These are phyloP conservation scores for Sebastes jordani DNA, from an alignment of 2,797 vertebrate species.

Conservation along the genomic window DNA sequence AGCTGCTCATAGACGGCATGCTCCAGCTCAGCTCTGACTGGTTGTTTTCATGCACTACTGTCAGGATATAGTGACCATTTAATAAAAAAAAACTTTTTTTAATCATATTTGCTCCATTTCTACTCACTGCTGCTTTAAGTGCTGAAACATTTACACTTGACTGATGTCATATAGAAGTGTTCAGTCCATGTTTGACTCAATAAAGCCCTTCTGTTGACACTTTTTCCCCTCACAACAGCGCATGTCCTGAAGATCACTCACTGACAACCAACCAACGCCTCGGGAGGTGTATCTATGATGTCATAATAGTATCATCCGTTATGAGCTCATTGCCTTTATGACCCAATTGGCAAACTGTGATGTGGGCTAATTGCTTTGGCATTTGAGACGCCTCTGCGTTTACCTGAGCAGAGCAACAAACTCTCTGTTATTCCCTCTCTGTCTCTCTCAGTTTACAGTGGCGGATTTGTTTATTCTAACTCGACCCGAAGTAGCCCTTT, in stretches of 20 bases:
- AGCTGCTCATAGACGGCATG: no score
- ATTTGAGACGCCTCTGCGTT: slow-evolving; percentile 20
- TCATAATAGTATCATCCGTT: slow-evolving; percentile 34
- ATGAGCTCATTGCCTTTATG: slow-evolving; percentile 37
- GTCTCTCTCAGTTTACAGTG: neutral
- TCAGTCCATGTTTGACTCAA: neutral
- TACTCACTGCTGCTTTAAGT: no score
- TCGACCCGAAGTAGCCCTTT: neutral
- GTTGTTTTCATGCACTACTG: no score
- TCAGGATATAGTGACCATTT: no score
- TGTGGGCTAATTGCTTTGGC: slow-evolving; percentile 41
- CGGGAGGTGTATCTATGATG: slow-evolving; percentile 19
- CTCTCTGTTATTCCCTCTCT: neutral
- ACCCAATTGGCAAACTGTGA: slow-evolving; percentile 20
- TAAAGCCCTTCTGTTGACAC: neutral
- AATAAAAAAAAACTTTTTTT: no score
- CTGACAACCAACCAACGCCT: neutral
- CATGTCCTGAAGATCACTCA: neutral
- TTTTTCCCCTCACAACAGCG: neutral
- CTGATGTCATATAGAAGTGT: neutral
- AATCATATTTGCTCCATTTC: neutral
- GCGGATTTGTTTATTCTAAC: neutral
- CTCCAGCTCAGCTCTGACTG: no score
- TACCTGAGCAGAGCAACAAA: slow-evolving; percentile 15
- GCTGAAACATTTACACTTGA: neutral